Base-by-base conservation (phyloP, 1,140 invertebrate species). In the Luehdorfia chinensis region DNA sequence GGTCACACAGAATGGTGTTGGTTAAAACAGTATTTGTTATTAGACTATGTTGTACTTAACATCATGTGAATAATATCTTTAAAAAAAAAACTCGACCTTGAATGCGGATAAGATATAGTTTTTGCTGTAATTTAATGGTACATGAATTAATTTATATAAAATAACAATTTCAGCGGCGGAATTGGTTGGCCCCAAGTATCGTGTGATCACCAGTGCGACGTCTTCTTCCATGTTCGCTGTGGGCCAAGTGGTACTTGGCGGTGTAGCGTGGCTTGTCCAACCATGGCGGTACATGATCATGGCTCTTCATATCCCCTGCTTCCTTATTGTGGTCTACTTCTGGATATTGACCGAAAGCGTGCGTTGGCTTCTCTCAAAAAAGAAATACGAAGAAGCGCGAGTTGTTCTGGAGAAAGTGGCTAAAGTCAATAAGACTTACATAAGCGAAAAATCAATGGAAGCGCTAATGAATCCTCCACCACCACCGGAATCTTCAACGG, bases 341-440 rank as follows among this genome's bases (percentile, higher is more conserved):
- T 90, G 90, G 79, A 63, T 91, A 27, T 50, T 92, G 1, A 88
- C 90, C 0, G 91, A 92, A 73, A 92, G 91, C 14, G 84, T 92
- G n/a, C 87, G 94, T 52, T 96, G 94, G 94, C 80, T 94, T 3
- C 68, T 95, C 18, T 90, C 92, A 1, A 91, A 93, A 49, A 90
- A 91, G 2, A 90, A 90, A 53, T 90, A 90, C 25, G 86, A 91
- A 1, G 88, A 92, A 53, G 91, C 91, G 2, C 87, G 87, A 39
- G 66, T 70, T 8, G 83, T 92, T n/a, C 74, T 93, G 4, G 75
- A 86, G 4, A 88, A 88, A 54, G 90, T 90, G 5, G 91, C 92
- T 0, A 87, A 78, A 50, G 87, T 92, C 1, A 96, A 96, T 55
- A 89, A 90, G 5, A 87, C 81, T 7, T 54, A 80, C 18, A 59